Evolutionary conservation across 1,140 invertebrate genomes (phyloP).

Genomic region (Calliopsis andreniformis): DNA sequence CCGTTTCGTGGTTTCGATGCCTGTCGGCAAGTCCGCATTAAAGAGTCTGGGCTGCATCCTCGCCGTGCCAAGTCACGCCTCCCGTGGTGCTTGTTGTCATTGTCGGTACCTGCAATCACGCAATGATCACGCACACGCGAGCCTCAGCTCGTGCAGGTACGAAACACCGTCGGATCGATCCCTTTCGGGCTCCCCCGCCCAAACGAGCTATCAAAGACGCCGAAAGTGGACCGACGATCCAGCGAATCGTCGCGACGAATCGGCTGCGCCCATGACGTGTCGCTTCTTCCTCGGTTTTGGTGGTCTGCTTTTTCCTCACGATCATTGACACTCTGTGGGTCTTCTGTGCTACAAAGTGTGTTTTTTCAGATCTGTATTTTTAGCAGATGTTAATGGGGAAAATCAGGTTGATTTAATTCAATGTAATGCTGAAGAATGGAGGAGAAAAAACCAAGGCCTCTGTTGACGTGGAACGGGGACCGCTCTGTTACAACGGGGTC

Average conservation of each 20-base stretch:
- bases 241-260: constrained; percentile 55
- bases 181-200: constrained; percentile 51
- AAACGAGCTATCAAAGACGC: constrained; percentile 63
- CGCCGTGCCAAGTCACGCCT: constrained; percentile 75
- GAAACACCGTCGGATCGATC: constrained; percentile 60
- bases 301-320: too few relatives aligned
- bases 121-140: constrained; percentile 64
- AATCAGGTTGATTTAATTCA: not conserved
- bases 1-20: constrained; percentile 51
- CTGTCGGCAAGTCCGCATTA: constrained; percentile 74
- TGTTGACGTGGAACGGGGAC: constrained; percentile 29
- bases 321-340: too few relatives aligned
- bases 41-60: constrained; percentile 53
- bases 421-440: not conserved
- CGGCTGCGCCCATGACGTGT: constrained; percentile 19
- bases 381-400: too few relatives aligned
- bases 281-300: constrained; percentile 3
- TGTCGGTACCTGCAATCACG: constrained; percentile 72
- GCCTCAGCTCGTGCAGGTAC: constrained; percentile 16
- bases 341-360: too few relatives aligned
- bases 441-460: not conserved
- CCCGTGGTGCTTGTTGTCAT: constrained; percentile 79
- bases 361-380: too few relatives aligned
- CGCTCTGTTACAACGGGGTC: constrained; percentile 20
- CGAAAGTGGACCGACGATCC: constrained; percentile 66